Conservation (phyloP, 2,888 invertebrate species). For the Mimas tiliae region DNA sequence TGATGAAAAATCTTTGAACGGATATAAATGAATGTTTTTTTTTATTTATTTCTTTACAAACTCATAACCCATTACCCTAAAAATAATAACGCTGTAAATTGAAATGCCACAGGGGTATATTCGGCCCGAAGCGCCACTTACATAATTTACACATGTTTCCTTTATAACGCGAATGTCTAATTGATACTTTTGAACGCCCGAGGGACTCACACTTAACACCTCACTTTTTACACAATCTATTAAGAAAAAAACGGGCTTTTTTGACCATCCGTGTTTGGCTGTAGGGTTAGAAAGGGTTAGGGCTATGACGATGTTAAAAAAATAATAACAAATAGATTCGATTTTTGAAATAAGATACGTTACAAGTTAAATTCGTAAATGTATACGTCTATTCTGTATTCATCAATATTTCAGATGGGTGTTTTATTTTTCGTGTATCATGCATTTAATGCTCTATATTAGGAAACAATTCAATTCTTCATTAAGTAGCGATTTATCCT, state of each 20-base stretch:
- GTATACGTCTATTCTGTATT: no score
- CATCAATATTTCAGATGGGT: no score
- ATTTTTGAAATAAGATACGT: no score
- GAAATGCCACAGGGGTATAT: constrained; percentile 48
- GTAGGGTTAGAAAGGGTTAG: constrained; percentile 51
- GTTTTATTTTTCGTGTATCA: no score
- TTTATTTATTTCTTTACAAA: no score
- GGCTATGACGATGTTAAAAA: constrained; percentile 41
- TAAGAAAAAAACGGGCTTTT: constrained; percentile 44
- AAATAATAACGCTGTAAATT: constrained; percentile 44
- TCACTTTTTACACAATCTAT: constrained; percentile 45
- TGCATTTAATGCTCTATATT: no score
- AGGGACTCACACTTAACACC: constrained; percentile 71
- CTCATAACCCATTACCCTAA: constrained; percentile 25
- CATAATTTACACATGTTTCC: constrained; percentile 67
- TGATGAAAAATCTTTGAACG: no score
- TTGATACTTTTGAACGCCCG: constrained; percentile 56
- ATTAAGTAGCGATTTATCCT: no score
- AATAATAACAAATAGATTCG: no score
- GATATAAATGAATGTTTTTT: no score
- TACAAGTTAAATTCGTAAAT: no score
- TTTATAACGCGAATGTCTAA: constrained; percentile 57
- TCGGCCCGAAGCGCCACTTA: constrained; percentile 71
- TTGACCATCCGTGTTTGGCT: constrained; percentile 45
- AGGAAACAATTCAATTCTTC: no score